phyloP scores from a whole-genome alignment of 2,797 vertebrate species.

The Eleutherodactylus coqui region DNA sequence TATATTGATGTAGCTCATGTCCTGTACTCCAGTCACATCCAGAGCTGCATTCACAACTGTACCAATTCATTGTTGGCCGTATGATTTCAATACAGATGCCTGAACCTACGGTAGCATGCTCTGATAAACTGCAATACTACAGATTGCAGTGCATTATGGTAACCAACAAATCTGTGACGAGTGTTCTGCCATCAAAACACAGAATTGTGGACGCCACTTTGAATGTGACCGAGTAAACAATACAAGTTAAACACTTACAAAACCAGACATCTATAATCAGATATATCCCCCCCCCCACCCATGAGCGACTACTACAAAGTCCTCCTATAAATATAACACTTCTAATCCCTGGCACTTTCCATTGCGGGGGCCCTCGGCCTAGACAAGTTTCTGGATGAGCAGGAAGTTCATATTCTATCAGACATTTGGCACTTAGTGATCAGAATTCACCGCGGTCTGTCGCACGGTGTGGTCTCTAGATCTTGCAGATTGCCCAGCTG shows the following conservation, averaged over 20 bases:
- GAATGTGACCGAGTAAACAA: background rate
- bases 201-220: background rate
- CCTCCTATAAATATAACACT: background rate
- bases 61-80: no score
- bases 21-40: background rate
- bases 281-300: background rate
- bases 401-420: background rate
- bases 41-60: background rate
- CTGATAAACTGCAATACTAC: background rate
- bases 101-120: no score
- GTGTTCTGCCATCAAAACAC: background rate
- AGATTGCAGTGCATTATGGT: background rate
- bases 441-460: background rate
- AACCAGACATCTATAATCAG: background rate
- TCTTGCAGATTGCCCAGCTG: background rate
- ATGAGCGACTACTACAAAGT: background rate
- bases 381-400: background rate
- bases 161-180: background rate
- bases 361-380: background rate
- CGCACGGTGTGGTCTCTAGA: background rate
- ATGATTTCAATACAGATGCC: background rate
- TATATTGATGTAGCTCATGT: no score
- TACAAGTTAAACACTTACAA: background rate
- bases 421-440: constrained; percentile 27
- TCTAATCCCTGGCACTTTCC: background rate